phyloP scores from a whole-genome alignment of 2,113 vertebrate species.

The Cygnus atratus region DNA sequence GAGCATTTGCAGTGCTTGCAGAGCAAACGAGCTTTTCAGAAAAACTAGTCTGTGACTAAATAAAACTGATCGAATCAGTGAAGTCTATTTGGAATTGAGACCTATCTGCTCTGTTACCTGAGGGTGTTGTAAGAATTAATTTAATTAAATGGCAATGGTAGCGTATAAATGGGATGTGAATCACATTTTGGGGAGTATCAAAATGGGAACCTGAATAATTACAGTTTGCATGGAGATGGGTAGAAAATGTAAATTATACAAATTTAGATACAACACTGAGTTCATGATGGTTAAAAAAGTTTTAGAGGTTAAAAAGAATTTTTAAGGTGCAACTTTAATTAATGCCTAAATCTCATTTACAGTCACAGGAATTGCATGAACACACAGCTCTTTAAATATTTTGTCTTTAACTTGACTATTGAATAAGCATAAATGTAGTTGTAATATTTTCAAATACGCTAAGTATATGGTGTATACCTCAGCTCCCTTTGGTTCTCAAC shows the following conservation, averaged over 20 bases:
- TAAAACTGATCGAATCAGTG: neutral
- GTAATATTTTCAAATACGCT: neutral
- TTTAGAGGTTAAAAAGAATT: neutral
- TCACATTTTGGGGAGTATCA: neutral
- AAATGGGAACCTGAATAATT: neutral
- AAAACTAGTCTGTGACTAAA: neutral
- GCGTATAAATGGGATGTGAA: neutral
- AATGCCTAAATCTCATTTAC: neutral
- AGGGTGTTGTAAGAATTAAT: slow-evolving; percentile 11
- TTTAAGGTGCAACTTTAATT: neutral
- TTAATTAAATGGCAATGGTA: slow-evolving; percentile 12
- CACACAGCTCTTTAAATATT: neutral
- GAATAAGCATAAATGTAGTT: neutral
- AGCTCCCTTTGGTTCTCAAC: neutral
- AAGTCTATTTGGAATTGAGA: neutral
- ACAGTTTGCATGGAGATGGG: neutral
- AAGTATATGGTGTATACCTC: neutral
- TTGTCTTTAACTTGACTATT: neutral
- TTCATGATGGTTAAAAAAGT: neutral
- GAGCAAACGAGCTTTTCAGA: neutral
- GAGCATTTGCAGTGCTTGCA: neutral
- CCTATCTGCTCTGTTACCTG: neutral
- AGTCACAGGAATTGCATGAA: neutral
- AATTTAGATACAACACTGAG: neutral
- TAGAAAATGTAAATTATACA: slow-evolving; percentile 3